Conservation (phyloP, 2,888 invertebrate genomes). For the Pterostichus niger region DNA sequence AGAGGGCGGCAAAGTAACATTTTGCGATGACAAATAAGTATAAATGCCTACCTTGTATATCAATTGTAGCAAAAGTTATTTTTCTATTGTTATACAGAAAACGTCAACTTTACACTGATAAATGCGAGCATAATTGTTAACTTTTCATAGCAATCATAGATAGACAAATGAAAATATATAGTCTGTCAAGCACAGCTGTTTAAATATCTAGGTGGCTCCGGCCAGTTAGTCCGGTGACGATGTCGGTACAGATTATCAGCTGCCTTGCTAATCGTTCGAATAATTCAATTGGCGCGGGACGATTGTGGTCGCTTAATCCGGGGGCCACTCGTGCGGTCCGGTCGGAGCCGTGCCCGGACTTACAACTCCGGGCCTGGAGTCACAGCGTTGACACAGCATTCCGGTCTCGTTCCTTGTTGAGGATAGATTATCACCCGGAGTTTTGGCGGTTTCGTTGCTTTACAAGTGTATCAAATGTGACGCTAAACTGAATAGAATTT, state of each 20-base stretch:
- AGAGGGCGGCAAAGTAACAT: too few relatives aligned
- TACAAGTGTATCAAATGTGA: too few relatives aligned
- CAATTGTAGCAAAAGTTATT: too few relatives aligned
- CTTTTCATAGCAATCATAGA: too few relatives aligned
- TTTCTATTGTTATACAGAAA: too few relatives aligned
- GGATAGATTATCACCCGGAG: background rate
- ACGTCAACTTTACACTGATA: too few relatives aligned
- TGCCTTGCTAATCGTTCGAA: conserved; percentile 61
- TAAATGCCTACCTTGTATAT: too few relatives aligned
- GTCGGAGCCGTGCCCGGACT: conserved; percentile 34
- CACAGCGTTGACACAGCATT: background rate
- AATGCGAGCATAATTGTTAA: too few relatives aligned
- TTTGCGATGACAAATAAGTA: too few relatives aligned
- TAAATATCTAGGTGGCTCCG: background rate
- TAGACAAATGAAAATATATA: background rate
- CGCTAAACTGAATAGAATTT: too few relatives aligned
- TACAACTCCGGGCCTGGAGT: conserved; percentile 42
- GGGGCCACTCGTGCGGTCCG: conserved; percentile 63
- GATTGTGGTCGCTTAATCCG: conserved; percentile 65
- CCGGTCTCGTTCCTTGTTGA: background rate
- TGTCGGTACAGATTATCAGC: conserved; percentile 52
- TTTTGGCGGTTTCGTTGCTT: background rate
- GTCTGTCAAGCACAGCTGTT: background rate
- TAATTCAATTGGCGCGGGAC: conserved; percentile 63
- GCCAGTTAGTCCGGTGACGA: conserved; percentile 26